Evolutionary conservation across 1,140 invertebrate genomes (phyloP).

Genomic region (Hyphantria cunea): DNA sequence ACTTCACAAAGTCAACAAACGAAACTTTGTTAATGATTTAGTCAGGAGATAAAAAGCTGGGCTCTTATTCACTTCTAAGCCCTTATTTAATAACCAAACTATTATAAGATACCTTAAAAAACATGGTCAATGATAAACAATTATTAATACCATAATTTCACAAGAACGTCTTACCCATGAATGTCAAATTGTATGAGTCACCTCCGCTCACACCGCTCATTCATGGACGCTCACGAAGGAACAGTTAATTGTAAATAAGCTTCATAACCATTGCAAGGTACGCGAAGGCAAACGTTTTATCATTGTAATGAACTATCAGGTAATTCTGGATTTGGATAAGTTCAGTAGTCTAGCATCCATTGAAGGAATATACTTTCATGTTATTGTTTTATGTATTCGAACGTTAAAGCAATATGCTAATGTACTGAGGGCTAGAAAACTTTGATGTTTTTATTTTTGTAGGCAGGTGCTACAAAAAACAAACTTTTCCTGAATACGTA

Average conservation of each 20-base stretch:
- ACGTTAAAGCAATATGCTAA: no score
- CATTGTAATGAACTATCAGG: constrained; percentile 22
- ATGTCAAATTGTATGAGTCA: constrained; percentile 14
- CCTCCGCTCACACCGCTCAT: not conserved
- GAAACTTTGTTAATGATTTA: no score
- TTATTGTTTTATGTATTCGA: no score
- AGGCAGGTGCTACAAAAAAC: no score
- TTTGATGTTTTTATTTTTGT: no score
- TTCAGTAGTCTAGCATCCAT: constrained; percentile 1
- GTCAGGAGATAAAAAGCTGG: no score
- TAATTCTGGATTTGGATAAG: constrained; percentile 11
- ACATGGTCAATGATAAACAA: constrained; percentile 1
- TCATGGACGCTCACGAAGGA: constrained; percentile 1
- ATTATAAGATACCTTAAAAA: no score
- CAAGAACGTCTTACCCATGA: not conserved
- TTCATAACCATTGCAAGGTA: constrained; percentile 2
- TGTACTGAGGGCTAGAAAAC: no score
- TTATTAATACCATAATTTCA: constrained; percentile 12
- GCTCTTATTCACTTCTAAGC: no score
- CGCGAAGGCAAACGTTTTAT: constrained; percentile 17
- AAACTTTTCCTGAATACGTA: no score
- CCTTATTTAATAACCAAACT: no score
- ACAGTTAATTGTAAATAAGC: constrained; percentile 13
- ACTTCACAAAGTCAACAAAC: no score
- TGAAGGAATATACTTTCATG: not conserved